Percentiles rank a stretch among this genome's conserved stretches.
phyloP scores from a whole-genome alignment of 2,888 invertebrate genomes.

The Sepioteuthis lessoniana region DNA sequence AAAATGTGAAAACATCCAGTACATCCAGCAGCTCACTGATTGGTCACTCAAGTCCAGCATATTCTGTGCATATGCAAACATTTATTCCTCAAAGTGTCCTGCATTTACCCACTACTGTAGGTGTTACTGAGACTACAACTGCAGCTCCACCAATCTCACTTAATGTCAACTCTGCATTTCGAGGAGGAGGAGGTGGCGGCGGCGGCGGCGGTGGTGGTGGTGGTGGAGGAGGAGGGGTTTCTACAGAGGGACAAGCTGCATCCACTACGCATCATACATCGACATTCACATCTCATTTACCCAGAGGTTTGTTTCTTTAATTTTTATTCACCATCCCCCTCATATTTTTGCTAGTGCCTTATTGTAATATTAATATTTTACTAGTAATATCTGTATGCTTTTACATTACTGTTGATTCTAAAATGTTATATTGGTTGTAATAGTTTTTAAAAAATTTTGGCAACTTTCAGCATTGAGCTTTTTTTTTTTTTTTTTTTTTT shows the following conservation, averaged over 20 bases:
- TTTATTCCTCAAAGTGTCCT: not conserved
- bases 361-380: not conserved
- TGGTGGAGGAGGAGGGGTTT: not conserved
- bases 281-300: conserved; percentile 47
- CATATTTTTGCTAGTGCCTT: not conserved
- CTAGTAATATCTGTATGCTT: too few relatives aligned
- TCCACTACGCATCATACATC: conserved; percentile 15
- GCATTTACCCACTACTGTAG: conserved; percentile 25
- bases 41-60: not conserved
- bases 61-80: not conserved
- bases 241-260: not conserved
- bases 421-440: too few relatives aligned
- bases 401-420: too few relatives aligned
- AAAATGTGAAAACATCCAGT: conserved; percentile 6
- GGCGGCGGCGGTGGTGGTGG: not conserved
- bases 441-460: too few relatives aligned
- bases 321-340: not conserved
- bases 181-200: not conserved
- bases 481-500: too few relatives aligned
- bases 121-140: not conserved
- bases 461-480: too few relatives aligned
- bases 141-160: not conserved
- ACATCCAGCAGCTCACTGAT: not conserved
- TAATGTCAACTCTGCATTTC: conserved; percentile 41
- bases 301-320: conserved; percentile 34